phyloP scores from a whole-genome alignment of 1,140 invertebrate genomes.

The Neodiprion fabricii region DNA sequence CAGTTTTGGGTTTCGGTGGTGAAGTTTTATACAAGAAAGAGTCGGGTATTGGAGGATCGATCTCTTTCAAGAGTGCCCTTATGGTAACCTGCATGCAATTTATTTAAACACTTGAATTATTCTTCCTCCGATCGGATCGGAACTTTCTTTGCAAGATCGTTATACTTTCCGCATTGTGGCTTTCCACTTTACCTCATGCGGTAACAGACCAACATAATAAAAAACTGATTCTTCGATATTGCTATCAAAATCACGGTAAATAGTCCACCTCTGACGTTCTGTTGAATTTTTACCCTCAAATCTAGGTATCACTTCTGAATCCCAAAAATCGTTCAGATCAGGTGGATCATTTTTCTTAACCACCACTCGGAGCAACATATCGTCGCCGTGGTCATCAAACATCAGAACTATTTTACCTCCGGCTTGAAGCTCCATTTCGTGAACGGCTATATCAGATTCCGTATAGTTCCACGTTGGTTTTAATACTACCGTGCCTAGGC shows the following conservation, averaged over 20 bases:
- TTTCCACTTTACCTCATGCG: constrained; percentile 6
- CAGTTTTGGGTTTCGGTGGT: neutral
- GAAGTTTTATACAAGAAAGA: neutral
- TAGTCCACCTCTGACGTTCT: neutral
- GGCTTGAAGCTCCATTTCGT: neutral
- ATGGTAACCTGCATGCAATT: neutral
- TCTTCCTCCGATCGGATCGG: neutral
- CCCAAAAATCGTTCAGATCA: neutral
- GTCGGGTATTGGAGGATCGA: constrained; percentile 2
- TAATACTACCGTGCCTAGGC: neutral
- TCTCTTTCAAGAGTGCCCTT: neutral
- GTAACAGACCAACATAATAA: neutral
- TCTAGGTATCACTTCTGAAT: constrained; percentile 2
- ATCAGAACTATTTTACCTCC: neutral
- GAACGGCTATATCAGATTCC: neutral
- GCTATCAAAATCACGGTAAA: neutral
- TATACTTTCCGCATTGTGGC: neutral
- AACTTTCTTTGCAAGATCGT: neutral
- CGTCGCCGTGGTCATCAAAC: neutral
- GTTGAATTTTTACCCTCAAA: neutral
- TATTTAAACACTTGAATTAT: neutral
- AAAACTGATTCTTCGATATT: constrained; percentile 5
- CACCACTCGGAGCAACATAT: constrained; percentile 1
- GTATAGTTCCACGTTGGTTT: constrained; percentile 8
- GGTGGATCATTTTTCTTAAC: neutral